Base-by-base conservation (phyloP, 2,888 invertebrate species). In the Archaeoteleia sp. region DNA sequence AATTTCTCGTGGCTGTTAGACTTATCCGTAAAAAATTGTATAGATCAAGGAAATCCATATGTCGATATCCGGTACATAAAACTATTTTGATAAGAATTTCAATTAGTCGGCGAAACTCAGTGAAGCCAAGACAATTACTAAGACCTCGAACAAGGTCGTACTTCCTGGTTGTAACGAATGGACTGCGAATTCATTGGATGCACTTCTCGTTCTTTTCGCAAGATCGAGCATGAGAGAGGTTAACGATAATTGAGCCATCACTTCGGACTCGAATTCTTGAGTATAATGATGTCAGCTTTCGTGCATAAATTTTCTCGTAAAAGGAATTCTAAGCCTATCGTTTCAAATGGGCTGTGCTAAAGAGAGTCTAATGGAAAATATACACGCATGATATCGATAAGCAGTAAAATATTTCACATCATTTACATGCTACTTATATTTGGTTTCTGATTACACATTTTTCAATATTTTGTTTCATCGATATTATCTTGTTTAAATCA, bases 91-190 rank as follows among this genome's bases (percentile, higher is more conserved):
- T 65, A 70, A 72, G 73, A 74, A 74, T 74, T 72, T 72, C 72
- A 74, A 74, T 74, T 72, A 71, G 68, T 68, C 65, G 70, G 54
- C 60, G 70, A 72, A 71, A 69, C 68, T 40, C 69, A 60, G 71
- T 70, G 67, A 72, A 79, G 72, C 74, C 74, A 76, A 79, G 79
- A 80, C 78, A 78, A 80, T 80, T 80, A 78, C 67, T 60, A 61
- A 54, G 68, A 65, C 63, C 58, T 70, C 67, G 69, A 76, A 76
- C 74, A 74, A 75, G 76, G 74, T 76, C 77, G 76, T 71, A 67
- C 73, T 80, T 79, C 79, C 80, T 77, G 77, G 70, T 76, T 74
- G 76, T 77, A 74, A 77, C 76, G 78, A 78, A 76, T 78, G 73
- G 78, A 75, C 76, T 76, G 72, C 69, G 67, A 75, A 81, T 79